A percentile compares a stretch with the other conserved stretches of the same genome.
These are phyloP conservation scores for Drosophila demipolita DNA, from an alignment of 2,888 invertebrate species.

Conservation along the genomic window DNA sequence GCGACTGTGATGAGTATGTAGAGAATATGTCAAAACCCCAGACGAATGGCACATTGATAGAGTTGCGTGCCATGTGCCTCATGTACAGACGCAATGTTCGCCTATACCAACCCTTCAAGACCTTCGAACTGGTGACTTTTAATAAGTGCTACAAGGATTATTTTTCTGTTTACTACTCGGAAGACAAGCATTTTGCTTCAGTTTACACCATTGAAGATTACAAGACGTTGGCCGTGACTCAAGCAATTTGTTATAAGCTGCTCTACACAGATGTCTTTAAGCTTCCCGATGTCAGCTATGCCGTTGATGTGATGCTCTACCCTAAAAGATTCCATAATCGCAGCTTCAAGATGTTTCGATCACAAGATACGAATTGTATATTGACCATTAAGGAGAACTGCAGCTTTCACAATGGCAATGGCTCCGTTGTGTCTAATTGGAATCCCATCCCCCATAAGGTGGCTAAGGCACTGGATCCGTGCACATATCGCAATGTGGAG, in stretches of 20 bases:
- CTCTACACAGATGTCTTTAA: not conserved
- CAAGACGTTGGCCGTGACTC: not conserved
- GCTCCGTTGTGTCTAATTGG: no score
- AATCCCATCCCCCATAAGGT: not conserved
- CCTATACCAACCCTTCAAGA: slow-evolving; percentile 87
- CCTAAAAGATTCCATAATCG: not conserved
- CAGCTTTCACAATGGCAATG: not conserved
- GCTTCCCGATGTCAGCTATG: not conserved
- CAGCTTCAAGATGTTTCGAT: not conserved
- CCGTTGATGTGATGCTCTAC: not conserved
- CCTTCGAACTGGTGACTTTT: slow-evolving; percentile 81
- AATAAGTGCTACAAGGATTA: slow-evolving; percentile 68
- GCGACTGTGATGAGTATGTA: slow-evolving; percentile 88
- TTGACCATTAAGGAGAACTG: not conserved
- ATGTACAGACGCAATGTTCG: slow-evolving; percentile 90
- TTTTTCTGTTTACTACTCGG: slow-evolving; percentile 86
- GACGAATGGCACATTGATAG: slow-evolving; percentile 89
- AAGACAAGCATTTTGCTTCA: slow-evolving; percentile 92
- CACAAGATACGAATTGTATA: not conserved
- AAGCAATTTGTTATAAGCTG: not conserved
- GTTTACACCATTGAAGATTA: slow-evolving; percentile 87
- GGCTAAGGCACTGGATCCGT: not conserved
- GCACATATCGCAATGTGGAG: not conserved
- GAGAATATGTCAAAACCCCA: slow-evolving; percentile 89
- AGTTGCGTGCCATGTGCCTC: slow-evolving; percentile 89